Base-by-base conservation (phyloP, 2,888 invertebrate genomes). In the Masnerella sp. region DNA sequence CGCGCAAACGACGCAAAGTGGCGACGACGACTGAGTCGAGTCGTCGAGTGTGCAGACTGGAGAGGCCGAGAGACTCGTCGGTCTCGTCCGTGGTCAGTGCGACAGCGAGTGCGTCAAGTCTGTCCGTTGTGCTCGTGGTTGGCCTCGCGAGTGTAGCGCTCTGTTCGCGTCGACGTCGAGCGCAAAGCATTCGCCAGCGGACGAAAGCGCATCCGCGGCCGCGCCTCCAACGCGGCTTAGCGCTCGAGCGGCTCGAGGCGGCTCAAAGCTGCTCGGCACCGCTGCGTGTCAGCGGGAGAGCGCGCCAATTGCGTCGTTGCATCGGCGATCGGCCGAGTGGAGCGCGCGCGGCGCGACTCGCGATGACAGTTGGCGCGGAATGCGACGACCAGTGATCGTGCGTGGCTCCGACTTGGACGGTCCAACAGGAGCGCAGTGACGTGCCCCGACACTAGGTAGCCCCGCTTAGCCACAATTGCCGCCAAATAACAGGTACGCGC, bases 341-440 rank as follows among this genome's bases (percentile, higher is more conserved):
- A 59, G 15, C 30, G 42, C 36, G 38, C 54, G 61, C 36, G 15
- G 42, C 36, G 38, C 54, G 61, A 45, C 22, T 52, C 45, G 36
- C 61, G 61, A 62, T 70, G 70, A 70, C 62, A 62, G 62, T 62
- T 69, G 47, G 47, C 49, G 40, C 43, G 42, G 49, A 56, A 62
- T 62, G 56, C 70, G 30, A 43, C 38, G 30, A 56, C 34, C 49
- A 56, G 70, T 62, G 70, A 69, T 43, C 69, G 69, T 69, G 69
- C 49, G 70, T 62, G 70, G 56, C 52, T 62, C 49, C 11, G 36
- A 70, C 56, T 62, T 70, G 15, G 56, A 49, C 49, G 70, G 70
- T 64, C 62, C 64, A 45, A 70, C 70, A 51, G 64, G 58, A 64
- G 58, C 64, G 18, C 68, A 68, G 68, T 64, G 70, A 70, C 62